Evolutionary conservation across 2,888 invertebrate genomes (phyloP).

Genomic region (Stenodera caucasica): DNA sequence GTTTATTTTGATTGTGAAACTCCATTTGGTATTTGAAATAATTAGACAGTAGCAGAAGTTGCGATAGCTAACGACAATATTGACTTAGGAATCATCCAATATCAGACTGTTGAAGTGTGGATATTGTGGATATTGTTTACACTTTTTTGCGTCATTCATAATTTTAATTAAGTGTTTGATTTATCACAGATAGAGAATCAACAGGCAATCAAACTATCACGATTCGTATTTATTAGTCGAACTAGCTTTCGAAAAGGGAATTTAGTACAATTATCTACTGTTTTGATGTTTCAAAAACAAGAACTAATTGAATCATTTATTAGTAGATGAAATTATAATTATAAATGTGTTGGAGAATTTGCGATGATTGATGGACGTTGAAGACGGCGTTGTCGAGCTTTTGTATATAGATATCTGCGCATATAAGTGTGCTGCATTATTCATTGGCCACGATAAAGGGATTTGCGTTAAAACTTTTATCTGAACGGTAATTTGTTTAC

Average conservation of each 20-base stretch:
- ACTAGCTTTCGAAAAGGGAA: no score
- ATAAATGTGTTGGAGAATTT: slow-evolving; percentile 28
- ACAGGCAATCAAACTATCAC: no score
- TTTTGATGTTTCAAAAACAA: no score
- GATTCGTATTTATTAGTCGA: no score
- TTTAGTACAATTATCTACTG: no score
- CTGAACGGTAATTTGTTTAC: slow-evolving; percentile 56
- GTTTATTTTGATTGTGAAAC: slow-evolving; percentile 4
- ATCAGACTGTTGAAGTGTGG: neutral
- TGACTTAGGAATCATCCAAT: neutral
- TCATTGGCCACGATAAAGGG: slow-evolving; percentile 55
- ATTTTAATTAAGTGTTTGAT: slow-evolving; percentile 5
- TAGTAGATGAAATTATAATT: slow-evolving; percentile 43
- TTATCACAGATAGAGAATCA: neutral
- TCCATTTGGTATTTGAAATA: neutral
- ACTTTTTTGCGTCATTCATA: neutral
- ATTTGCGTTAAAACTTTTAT: slow-evolving; percentile 56
- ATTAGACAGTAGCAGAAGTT: neutral
- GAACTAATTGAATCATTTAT: slow-evolving; percentile 49
- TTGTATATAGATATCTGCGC: slow-evolving; percentile 32
- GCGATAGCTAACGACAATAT: neutral
- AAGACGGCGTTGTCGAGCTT: slow-evolving; percentile 25
- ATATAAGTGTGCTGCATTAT: slow-evolving; percentile 50
- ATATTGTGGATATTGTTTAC: no score
- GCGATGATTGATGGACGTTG: slow-evolving; percentile 31